Percentiles rank a stretch among this genome's conserved stretches.
These are phyloP conservation scores for Hyles lineata DNA, from an alignment of 2,888 invertebrate species.

Conservation along the genomic window DNA sequence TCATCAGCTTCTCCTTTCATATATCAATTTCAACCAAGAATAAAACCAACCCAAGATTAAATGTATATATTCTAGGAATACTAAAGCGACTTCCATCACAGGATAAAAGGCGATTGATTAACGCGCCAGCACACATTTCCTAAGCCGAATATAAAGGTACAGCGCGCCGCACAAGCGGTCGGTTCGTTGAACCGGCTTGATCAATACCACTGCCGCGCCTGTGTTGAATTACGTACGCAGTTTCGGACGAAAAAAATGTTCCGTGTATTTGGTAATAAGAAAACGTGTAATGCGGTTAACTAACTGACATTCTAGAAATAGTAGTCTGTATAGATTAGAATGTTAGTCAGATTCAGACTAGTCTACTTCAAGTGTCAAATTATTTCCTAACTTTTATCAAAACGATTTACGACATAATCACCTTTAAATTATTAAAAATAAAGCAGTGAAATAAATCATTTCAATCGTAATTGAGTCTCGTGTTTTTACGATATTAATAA, in stretches of 20 bases:
- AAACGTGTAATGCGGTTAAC: not conserved
- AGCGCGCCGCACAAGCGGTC: not conserved
- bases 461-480: conserved; percentile 12
- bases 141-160: conserved; percentile 7
- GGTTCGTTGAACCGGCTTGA: conserved; percentile 21
- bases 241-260: not conserved
- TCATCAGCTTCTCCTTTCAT: too few species aligned
- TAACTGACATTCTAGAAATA: too few species aligned
- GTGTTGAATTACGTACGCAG: conserved; percentile 19
- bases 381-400: too few species aligned
- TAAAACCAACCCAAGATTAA: too few species aligned
- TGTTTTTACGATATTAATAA: conserved; percentile 12
- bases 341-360: not conserved
- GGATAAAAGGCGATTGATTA: conserved; percentile 4
- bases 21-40: too few species aligned
- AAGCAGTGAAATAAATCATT: conserved; percentile 10
- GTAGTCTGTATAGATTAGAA: too few species aligned
- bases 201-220: conserved; percentile 19
- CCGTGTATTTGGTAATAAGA: not conserved
- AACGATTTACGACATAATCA: too few species aligned
- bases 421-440: not conserved
- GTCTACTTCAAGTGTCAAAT: too few species aligned
- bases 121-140: not conserved
- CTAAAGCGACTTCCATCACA: not conserved
- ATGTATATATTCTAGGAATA: not conserved